Percentiles rank a stretch among this genome's conserved stretches.
Conservation (phyloP, 1,140 invertebrate species). For the Trachelipus rathkii region DNA sequence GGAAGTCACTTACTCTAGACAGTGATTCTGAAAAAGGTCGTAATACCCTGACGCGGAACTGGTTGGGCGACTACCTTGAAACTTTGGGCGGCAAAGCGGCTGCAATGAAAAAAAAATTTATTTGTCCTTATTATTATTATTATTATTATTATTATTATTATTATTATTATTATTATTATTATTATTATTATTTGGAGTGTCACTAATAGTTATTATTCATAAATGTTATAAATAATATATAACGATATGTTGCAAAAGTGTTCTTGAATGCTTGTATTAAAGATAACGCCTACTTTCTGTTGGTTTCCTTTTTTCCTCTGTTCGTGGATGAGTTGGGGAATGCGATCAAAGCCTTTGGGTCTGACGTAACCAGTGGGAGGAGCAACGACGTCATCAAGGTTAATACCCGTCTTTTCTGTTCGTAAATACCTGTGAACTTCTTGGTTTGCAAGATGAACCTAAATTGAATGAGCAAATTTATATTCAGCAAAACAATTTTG, state of each 20-base stretch:
- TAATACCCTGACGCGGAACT: not conserved
- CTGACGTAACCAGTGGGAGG: slow-evolving; percentile 57
- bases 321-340: slow-evolving; percentile 54
- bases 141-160: too few relatives aligned
- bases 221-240: too few relatives aligned
- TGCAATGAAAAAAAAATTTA: slow-evolving; percentile 10
- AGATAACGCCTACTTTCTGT: slow-evolving; percentile 11
- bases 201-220: too few relatives aligned
- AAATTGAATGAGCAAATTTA: not conserved
- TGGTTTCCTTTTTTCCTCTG: slow-evolving; percentile 33
- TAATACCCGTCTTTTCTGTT: slow-evolving; percentile 60
- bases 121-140: too few relatives aligned
- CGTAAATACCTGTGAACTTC: slow-evolving; percentile 64
- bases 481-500: too few relatives aligned
- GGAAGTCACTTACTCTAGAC: not conserved
- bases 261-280: too few relatives aligned
- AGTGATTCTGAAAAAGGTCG: not conserved
- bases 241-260: too few relatives aligned
- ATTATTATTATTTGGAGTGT: too few relatives aligned
- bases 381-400: slow-evolving; percentile 56
- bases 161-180: too few relatives aligned
- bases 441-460: slow-evolving; percentile 66
- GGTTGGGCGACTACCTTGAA: not conserved
- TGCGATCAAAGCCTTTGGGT: slow-evolving; percentile 60
- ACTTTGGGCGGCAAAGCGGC: not conserved